phyloP scores from a whole-genome alignment of 2,888 invertebrate species.

The Thera britannica region DNA sequence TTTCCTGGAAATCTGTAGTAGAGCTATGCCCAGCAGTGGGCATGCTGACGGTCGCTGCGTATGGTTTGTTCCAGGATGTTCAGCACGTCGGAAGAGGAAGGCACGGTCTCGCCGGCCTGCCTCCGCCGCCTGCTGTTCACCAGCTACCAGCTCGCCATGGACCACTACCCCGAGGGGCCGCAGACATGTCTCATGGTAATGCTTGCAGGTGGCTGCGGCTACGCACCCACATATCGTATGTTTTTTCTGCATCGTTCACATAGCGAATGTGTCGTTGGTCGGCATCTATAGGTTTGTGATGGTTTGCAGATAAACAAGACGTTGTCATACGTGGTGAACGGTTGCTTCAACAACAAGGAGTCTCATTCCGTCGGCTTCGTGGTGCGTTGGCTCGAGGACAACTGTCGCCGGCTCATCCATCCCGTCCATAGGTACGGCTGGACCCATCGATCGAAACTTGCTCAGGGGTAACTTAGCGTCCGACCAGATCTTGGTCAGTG shows the following conservation, averaged over 20 bases:
- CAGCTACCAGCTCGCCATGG: slow-evolving; percentile 92
- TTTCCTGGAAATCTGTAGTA: too few species aligned
- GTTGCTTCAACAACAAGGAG: slow-evolving; percentile 92
- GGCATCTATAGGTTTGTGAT: neutral
- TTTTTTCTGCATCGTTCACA: too few species aligned
- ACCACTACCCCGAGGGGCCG: slow-evolving; percentile 89
- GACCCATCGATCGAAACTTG: too few species aligned
- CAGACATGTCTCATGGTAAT: slow-evolving; percentile 85
- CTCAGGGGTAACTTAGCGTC: too few species aligned
- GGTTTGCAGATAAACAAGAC: slow-evolving; percentile 86
- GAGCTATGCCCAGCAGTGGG: neutral
- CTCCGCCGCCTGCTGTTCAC: slow-evolving; percentile 88
- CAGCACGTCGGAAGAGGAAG: slow-evolving; percentile 80
- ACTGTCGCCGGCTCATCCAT: slow-evolving; percentile 90
- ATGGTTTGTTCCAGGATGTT: slow-evolving; percentile 76
- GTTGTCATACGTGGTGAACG: slow-evolving; percentile 88
- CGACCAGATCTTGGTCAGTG: too few species aligned
- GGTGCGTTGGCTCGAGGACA: slow-evolving; percentile 92
- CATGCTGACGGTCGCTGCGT: neutral
- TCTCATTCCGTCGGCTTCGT: slow-evolving; percentile 90
- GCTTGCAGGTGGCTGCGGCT: too few species aligned
- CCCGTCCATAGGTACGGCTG: slow-evolving; percentile 88
- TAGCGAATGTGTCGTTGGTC: too few species aligned
- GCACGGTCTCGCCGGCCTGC: slow-evolving; percentile 86
- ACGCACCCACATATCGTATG: too few species aligned